Percentiles rank a stretch among this genome's conserved stretches.
Conservation (phyloP, 1,140 invertebrate species). For the Drosophila tristis region DNA sequence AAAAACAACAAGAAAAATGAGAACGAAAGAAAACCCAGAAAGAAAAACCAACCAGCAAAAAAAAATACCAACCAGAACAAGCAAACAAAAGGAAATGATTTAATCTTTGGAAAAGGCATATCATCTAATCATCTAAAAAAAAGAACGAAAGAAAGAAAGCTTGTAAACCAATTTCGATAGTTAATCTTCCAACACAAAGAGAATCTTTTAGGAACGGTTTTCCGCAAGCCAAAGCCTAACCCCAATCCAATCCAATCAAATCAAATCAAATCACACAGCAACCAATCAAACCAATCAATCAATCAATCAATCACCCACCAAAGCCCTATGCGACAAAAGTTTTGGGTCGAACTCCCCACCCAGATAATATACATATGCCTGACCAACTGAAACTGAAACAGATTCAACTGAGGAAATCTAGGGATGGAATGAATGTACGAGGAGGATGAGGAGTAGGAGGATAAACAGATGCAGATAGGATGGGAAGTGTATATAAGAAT, state of each 20-base stretch:
- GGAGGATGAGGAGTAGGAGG: constrained; percentile 8
- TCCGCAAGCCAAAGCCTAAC: background rate
- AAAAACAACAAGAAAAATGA: constrained; percentile 20
- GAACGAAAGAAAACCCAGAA: constrained; percentile 19
- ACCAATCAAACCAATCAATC: constrained; percentile 22
- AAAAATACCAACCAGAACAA: constrained; percentile 26
- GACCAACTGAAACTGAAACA: constrained; percentile 19
- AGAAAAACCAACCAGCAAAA: constrained; percentile 36
- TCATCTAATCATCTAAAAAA: constrained; percentile 20
- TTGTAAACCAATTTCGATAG: background rate
- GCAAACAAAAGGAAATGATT: constrained; percentile 8
- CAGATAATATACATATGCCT: constrained; percentile 29
- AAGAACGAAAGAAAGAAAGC: no score
- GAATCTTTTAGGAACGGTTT: constrained; percentile 13
- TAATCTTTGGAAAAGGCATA: constrained; percentile 30
- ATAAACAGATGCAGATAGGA: constrained; percentile 29
- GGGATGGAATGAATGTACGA: constrained; percentile 8
- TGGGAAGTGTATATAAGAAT: constrained; percentile 67
- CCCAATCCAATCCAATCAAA: constrained; percentile 15
- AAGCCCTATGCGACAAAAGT: constrained; percentile 37
- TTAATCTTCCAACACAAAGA: constrained; percentile 5
- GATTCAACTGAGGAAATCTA: constrained; percentile 8
- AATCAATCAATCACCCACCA: constrained; percentile 40
- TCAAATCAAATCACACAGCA: constrained; percentile 11
- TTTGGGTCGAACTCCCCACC: constrained; percentile 42